These are phyloP conservation scores for Anodontia alba DNA, from an alignment of 2,888 invertebrate species.

Conservation along the genomic window DNA sequence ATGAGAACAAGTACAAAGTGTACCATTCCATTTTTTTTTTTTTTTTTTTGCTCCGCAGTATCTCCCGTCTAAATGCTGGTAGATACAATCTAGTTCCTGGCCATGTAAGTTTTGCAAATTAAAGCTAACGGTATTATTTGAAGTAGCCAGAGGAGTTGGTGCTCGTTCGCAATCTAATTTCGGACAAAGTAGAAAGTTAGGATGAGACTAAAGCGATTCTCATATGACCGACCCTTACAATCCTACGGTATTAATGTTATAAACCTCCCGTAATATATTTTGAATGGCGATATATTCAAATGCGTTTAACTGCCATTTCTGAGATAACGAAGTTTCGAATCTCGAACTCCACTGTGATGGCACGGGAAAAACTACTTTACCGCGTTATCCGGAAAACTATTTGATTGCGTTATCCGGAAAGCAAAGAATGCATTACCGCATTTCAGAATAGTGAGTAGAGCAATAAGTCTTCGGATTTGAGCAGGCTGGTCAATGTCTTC, in stretches of 20 bases:
- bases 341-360: conserved; percentile 49
- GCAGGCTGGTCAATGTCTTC: too few relatives aligned
- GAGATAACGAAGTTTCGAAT: conserved; percentile 70
- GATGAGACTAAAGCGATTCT: conserved; percentile 81
- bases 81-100: too few relatives aligned
- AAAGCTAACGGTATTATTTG: not conserved
- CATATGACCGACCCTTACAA: conserved; percentile 69
- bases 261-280: conserved; percentile 71
- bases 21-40: too few relatives aligned
- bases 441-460: too few relatives aligned
- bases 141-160: conserved; percentile 15
- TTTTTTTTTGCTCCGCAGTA: too few relatives aligned
- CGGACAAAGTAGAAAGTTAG: conserved; percentile 47
- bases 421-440: too few relatives aligned
- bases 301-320: conserved; percentile 76
- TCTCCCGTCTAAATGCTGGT: too few relatives aligned
- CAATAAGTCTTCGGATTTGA: too few relatives aligned
- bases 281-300: conserved; percentile 77
- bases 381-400: too few relatives aligned
- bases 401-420: too few relatives aligned
- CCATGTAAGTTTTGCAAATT: not conserved
- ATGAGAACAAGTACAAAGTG: too few relatives aligned
- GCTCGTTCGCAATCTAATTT: conserved; percentile 66
- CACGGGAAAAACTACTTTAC: too few relatives aligned
- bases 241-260: conserved; percentile 78